Percentiles rank a stretch among this genome's conserved stretches.
phyloP scores from a whole-genome alignment of 64 coral and sea anemone genomes.

The Pocillopora damicornis region DNA sequence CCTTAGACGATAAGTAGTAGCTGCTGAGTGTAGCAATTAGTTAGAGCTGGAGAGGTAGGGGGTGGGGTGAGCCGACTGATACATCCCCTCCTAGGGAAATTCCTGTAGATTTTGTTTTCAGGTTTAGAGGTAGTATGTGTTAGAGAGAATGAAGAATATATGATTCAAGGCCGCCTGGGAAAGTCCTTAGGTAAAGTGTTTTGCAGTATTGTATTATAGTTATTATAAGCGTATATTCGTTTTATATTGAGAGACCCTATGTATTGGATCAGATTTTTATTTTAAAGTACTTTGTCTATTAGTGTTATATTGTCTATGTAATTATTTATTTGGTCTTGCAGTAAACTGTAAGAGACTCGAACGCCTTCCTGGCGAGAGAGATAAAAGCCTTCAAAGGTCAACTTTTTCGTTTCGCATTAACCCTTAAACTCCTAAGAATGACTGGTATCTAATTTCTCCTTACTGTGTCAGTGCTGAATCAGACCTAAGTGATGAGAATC shows the following conservation, averaged over 20 bases:
- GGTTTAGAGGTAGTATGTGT: neutral
- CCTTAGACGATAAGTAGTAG: neutral
- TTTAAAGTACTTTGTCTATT: constrained; percentile 19
- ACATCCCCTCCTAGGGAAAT: too few species aligned
- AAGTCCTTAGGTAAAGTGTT: constrained; percentile 15
- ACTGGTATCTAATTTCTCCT: too few species aligned
- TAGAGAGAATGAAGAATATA: constrained; percentile 21
- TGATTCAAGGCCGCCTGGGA: neutral
- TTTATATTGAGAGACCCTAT: constrained; percentile 24
- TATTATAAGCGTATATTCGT: neutral
- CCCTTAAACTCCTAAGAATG: too few species aligned
- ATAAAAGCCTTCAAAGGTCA: neutral
- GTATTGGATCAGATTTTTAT: constrained; percentile 45
- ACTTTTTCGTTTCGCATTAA: neutral
- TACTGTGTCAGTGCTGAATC: too few species aligned
- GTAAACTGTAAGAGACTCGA: constrained; percentile 7
- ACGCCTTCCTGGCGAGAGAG: neutral
- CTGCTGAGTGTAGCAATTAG: too few species aligned
- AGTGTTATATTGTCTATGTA: constrained; percentile 23
- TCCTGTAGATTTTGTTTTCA: too few species aligned
- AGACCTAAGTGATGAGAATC: too few species aligned
- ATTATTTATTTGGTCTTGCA: constrained; percentile 48
- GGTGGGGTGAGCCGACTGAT: too few species aligned
- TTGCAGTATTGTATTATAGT: constrained; percentile 28
- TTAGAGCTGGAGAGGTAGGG: too few species aligned